These are phyloP conservation scores for Exocentrus adspersus DNA, from an alignment of 2,888 invertebrate genomes.

Conservation along the genomic window DNA sequence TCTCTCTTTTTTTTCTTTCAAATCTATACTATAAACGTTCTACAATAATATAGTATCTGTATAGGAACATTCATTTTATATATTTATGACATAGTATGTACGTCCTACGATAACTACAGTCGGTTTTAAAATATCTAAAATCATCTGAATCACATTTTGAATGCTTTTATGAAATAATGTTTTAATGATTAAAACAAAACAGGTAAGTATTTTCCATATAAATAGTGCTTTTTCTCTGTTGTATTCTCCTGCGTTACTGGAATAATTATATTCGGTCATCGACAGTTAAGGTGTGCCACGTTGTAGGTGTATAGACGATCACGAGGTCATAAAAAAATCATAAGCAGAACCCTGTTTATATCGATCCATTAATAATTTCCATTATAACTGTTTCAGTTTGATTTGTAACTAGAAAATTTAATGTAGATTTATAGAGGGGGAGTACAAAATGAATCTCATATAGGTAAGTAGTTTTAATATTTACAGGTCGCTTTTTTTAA, in stretches of 20 bases:
- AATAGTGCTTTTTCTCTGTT: background rate
- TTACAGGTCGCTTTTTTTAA: too few species aligned
- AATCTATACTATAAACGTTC: too few species aligned
- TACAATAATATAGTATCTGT: too few species aligned
- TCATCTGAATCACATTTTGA: too few species aligned
- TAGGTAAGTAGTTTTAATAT: slow-evolving; percentile 39
- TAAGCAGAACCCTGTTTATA: slow-evolving; percentile 30
- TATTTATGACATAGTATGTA: too few species aligned
- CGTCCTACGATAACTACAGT: too few species aligned
- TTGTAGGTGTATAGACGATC: slow-evolving; percentile 44
- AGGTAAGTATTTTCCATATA: too few species aligned
- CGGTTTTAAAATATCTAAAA: too few species aligned
- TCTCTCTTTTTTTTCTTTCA: too few species aligned
- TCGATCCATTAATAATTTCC: slow-evolving; percentile 24
- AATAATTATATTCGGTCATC: slow-evolving; percentile 45
- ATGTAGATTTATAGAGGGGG: background rate
- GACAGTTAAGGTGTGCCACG: slow-evolving; percentile 46
- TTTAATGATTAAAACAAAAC: too few species aligned
- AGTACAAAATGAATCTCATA: slow-evolving; percentile 37
- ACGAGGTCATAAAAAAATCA: slow-evolving; percentile 32
- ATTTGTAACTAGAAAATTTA: slow-evolving; percentile 7
- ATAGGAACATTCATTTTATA: too few species aligned
- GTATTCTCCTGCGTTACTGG: slow-evolving; percentile 9
- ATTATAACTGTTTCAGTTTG: background rate
- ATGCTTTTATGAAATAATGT: too few species aligned